Evolutionary conservation across 2,888 invertebrate species (phyloP), one percentile per base, ranked within the genome.

Genomic region (Exephanes ischioxanthus): DNA sequence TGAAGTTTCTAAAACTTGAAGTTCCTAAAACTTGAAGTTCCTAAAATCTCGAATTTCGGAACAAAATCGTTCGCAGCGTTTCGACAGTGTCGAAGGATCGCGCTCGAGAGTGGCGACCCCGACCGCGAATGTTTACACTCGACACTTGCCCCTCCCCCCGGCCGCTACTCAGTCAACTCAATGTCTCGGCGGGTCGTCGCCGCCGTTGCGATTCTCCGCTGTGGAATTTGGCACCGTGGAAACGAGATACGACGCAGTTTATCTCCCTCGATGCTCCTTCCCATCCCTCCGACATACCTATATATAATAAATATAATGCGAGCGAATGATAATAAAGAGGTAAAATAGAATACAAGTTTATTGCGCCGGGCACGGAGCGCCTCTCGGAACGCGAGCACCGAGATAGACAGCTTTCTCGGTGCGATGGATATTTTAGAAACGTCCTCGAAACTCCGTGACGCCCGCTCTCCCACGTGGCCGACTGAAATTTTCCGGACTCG

Each of bases 241-340:
- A 80, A 72, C 58, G 68, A 81, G 68, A 75, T 75, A 75, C 75
- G 67, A 68, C 80, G 80, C 80, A 81, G 37, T 81, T 81, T 80
- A 67, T 80, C 66, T 80, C 67, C n/a, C 67, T 77, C 41, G 9
- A 19, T 55, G 55, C 67, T 41, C 11, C 3, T 41, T 68, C 16
- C 5, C 22, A 16, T 22, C 33, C 16, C 33, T 41, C 33, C 45
- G 63, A 51, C 70, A 51, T 71, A 48, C 51, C 41, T 41, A 41
- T 11, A 41, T 0, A 41, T 11, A 11, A 41, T 11, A 41, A 41
- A 41, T 41, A 41, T 41, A 41, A 41, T 11, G 11, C 41, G 3
- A 41, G 41, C 41, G 9, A 14, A 19, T 0, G 41, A 61, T 61
- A 14, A 53, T 53, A 22, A 61, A 11, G 30, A 41, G 9, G 41